Evolutionary conservation across 1,140 invertebrate genomes (phyloP), one percentile per base, ranked within the genome.

Genomic region (Lepidurus couesii): DNA sequence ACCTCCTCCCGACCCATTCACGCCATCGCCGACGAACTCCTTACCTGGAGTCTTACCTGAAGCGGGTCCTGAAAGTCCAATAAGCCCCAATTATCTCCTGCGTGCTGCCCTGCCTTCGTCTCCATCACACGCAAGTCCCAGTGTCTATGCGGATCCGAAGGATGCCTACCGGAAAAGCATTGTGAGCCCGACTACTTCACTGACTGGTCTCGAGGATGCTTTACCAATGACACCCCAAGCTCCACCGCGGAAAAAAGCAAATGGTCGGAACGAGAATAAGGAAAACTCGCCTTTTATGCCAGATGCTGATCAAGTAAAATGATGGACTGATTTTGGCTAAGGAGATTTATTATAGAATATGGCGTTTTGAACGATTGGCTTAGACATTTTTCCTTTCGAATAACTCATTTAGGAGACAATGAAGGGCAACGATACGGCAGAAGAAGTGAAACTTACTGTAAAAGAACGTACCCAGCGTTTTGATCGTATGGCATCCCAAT

Each of bases 391-490:
- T 78, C 47, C 11, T 78, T 53, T 42, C 16, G 21, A 65, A 65
- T 65, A 65, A 65, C 13, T 7, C 34, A 34, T 34, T 44, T 24
- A 42, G 65, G 44, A 16, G 11, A 73, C 21, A 10, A 16, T 73
- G 77, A 24, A 43, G 73, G 43, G 43, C 24, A 44, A 74, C 11
- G 44, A 21, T 75, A 16, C 73, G 3, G 73, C 3, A 11, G 78
- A 79, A 79, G 78, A 79, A 24, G 77, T 77, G 86, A 85, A 91
- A 81, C 90, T 96, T 80, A 95, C 93, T 81, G 95, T 98, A 5
- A 95, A 93, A 84, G 95, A 98, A 85, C 88, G 93, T 80, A 95
- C 93, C 82, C 91, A 95, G 86, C 95, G 95, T 84, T 95, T 97
- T 84, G 96, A 97, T 85, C 89, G 92, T 82, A 91, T 97, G 88